These are phyloP conservation scores for Argynnis bischoffii DNA, from an alignment of 2,888 invertebrate genomes.

Conservation along the genomic window DNA sequence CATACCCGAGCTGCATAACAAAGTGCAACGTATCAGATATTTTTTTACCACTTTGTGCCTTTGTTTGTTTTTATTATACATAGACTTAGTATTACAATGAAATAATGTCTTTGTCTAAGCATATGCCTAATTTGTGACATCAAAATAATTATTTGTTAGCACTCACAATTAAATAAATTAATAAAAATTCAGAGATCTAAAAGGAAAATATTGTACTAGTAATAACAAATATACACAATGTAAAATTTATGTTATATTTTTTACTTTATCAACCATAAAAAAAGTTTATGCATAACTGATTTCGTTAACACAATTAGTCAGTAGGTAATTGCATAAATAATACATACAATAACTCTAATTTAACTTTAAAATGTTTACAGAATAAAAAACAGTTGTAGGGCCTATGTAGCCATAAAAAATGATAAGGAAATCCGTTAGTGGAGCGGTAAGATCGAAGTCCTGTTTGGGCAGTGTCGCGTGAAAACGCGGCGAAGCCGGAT, in stretches of 20 bases:
- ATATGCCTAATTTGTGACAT: too few species aligned
- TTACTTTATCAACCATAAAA: too few species aligned
- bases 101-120: too few species aligned
- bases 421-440: conserved; percentile 52
- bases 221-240: too few species aligned
- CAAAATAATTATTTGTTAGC: too few species aligned
- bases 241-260: too few species aligned
- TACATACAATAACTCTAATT: background rate
- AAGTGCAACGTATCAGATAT: conserved; percentile 27
- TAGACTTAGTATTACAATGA: too few species aligned
- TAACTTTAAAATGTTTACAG: background rate
- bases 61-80: background rate
- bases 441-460: conserved; percentile 67
- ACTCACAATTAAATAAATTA: too few species aligned
- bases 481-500: conserved; percentile 59
- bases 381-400: conserved; percentile 23
- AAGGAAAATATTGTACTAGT: too few species aligned
- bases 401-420: conserved; percentile 36
- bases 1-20: conserved; percentile 38
- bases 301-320: background rate
- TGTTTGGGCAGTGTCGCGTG: conserved; percentile 64
- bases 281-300: too few species aligned
- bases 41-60: conserved; percentile 20
- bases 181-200: too few species aligned
- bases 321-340: background rate